Evolutionary conservation across 1,140 invertebrate genomes (phyloP).

Genomic region (Drosophila simulans): DNA sequence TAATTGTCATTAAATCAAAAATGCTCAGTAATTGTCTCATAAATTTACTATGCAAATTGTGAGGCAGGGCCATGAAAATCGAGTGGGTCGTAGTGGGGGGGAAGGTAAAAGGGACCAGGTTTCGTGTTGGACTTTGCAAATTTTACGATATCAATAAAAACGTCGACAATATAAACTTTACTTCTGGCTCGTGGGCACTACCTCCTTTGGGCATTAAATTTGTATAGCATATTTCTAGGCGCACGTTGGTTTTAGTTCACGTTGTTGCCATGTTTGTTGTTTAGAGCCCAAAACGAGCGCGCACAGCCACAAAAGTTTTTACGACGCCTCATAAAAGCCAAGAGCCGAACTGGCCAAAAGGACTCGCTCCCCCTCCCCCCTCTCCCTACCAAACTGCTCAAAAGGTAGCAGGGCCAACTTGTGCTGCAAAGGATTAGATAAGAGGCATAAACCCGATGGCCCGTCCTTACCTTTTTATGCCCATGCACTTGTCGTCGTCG

Average conservation of each 20-base stretch:
- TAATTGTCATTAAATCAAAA: constrained; percentile 84
- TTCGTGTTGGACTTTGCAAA: constrained; percentile 74
- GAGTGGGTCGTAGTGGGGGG: not conserved
- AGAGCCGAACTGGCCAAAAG: constrained; percentile 52
- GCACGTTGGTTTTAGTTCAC: constrained; percentile 55
- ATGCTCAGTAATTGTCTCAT: constrained; percentile 83
- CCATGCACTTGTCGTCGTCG: constrained; percentile 73
- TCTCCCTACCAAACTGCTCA: too few relatives aligned
- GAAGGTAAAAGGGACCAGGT: constrained; percentile 21
- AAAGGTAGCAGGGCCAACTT: constrained; percentile 56
- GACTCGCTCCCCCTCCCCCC: constrained; percentile 8
- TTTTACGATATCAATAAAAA: constrained; percentile 84
- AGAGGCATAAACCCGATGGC: constrained; percentile 49
- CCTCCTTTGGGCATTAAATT: constrained; percentile 51
- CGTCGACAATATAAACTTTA: constrained; percentile 83
- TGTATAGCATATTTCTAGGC: constrained; percentile 74
- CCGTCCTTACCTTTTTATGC: constrained; percentile 66
- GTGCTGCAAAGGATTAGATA: constrained; percentile 79
- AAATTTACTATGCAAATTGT: constrained; percentile 84
- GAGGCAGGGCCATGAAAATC: constrained; percentile 34
- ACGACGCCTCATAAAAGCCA: constrained; percentile 71
- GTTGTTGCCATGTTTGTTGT: constrained; percentile 47
- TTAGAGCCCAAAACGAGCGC: constrained; percentile 49
- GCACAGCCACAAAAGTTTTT: constrained; percentile 72
- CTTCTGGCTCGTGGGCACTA: constrained; percentile 54